Evolutionary conservation across 2,797 vertebrate genomes (phyloP).

Genomic region (Platyrinchus mystaceus): DNA sequence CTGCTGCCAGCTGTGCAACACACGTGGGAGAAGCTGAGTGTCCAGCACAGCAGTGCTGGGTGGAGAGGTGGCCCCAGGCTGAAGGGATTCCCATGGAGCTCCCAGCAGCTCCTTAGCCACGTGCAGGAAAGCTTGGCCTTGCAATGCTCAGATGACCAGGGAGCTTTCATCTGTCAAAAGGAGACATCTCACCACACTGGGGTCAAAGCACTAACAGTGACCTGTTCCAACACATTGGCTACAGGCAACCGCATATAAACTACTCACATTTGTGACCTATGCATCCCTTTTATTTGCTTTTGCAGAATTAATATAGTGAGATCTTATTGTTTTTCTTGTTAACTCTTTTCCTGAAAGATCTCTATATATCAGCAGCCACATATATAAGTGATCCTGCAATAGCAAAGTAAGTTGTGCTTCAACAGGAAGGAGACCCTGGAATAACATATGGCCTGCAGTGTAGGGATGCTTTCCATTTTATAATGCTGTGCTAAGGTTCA

Average conservation of each 20-base stretch:
- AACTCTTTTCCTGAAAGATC: neutral
- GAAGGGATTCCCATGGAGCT: neutral
- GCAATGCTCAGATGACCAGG: fast-evolving
- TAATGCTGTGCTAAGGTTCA: neutral
- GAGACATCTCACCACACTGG: neutral
- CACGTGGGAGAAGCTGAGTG: fast-evolving
- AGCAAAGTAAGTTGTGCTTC: neutral
- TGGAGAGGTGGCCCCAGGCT: neutral
- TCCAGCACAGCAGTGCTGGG: fast-evolving
- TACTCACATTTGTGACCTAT: neutral
- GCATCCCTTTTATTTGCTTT: neutral
- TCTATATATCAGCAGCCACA: neutral
- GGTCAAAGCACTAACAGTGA: neutral
- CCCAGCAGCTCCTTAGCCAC: neutral
- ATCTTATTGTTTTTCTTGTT: neutral
- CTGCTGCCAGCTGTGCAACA: neutral
- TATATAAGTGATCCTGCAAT: neutral
- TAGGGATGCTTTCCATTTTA: neutral
- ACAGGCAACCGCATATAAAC: neutral
- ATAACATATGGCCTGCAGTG: neutral
- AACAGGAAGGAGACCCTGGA: neutral
- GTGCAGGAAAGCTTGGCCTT: neutral
- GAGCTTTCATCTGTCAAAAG: neutral
- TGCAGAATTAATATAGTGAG: neutral
- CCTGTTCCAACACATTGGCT: neutral